Base-by-base conservation (phyloP, 2,113 vertebrate genomes). In the Struthidea cinerea region DNA sequence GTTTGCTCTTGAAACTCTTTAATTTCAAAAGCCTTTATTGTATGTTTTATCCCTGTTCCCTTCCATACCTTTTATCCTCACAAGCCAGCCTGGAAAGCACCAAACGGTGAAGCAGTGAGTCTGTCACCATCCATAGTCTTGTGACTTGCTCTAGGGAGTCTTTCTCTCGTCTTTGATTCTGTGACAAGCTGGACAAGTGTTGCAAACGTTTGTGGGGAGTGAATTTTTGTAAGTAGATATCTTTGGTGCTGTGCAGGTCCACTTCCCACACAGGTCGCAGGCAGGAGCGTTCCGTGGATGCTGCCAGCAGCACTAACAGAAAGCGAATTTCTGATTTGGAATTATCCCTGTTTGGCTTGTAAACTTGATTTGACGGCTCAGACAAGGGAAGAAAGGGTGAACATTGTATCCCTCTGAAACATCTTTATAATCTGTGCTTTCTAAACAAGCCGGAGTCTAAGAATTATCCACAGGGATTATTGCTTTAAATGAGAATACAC, bases 261-360 rank as follows among this genome's bases (percentile, higher is more conserved):
- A 35, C 33, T 42, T 46, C 41, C 68, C 1, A 1, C n/a, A 12
- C 20, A 9, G 33, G n/a, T 60, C 1, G 1, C 23, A 4, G 85
- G 28, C 50, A 37, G 44, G 35, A 63, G 10, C 9, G 1, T 65
- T 57, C 41, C 7, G 2, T 0, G 4, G n/a, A 5, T 3, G 0
- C 14, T 65, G 42, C 41, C 74, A 76, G 3, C 10, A 15, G 32
- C 15, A 4, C 44, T 18, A 19, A 35, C 8, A n/a, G 30, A 64
- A 56, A 84, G 63, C 0, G 2, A 49, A 56, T 76, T 89, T 46
- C 46, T 84, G 39, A 7, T 57, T 32, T 74, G 57, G 55, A 76
- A 5, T 75, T 35, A 18, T 24, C 41, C 24, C 27, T 59, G 4
- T 74, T 50, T 2, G 4, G 35, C 53, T 49, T 42, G 30, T 28